Base-by-base conservation (phyloP, 2,113 vertebrate species). In the Rhea pennata region DNA sequence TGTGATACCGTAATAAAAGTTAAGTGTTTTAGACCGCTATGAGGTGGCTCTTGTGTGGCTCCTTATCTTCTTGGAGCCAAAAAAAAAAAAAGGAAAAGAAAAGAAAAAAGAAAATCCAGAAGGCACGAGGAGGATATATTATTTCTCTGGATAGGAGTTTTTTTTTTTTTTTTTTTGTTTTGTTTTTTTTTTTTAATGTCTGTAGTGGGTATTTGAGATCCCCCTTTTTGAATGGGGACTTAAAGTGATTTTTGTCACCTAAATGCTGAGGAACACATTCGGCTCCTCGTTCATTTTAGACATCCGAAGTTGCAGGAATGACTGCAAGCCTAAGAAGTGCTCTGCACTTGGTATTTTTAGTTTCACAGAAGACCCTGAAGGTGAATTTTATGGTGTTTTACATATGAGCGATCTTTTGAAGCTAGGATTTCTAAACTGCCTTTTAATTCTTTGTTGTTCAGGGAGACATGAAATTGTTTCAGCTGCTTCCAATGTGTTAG, bases 41-140 rank as follows among this genome's bases (percentile, higher is more conserved):
- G 29, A 12, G 17, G 10, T 67, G 40, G 2, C 4, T 44, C 3
- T 54, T 70, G 2, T 76, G 31, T 40, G 20, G 15, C 2, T 86
- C 3, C 75, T 19, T 17, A 29, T 19, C 14, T 53, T 76, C n/a
- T 70, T 73, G 56, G 29, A 59, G 31, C 22, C 31, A 76, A 70
- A 61, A 27, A 26, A 77, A 16, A 33, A 4, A 53, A 53, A 66
- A n/a, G n/a, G n/a, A n/a, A n/a, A n/a, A n/a, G n/a, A n/a, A n/a
- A n/a, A n/a, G n/a, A n/a, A n/a, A n/a, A n/a, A n/a, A n/a, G n/a
- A 50, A 58, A 15, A 17, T 21, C 9, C 56, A 51, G 59, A 85
- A 79, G 8, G 0, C 10, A 22, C 5, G 0, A 4, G 11, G 5
- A 75, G 3, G n/a, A n/a, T n/a, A n/a, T n/a, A n/a, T n/a, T n/a